phyloP scores from a whole-genome alignment of 2,113 vertebrate genomes.

The Hypanus sabinus region DNA sequence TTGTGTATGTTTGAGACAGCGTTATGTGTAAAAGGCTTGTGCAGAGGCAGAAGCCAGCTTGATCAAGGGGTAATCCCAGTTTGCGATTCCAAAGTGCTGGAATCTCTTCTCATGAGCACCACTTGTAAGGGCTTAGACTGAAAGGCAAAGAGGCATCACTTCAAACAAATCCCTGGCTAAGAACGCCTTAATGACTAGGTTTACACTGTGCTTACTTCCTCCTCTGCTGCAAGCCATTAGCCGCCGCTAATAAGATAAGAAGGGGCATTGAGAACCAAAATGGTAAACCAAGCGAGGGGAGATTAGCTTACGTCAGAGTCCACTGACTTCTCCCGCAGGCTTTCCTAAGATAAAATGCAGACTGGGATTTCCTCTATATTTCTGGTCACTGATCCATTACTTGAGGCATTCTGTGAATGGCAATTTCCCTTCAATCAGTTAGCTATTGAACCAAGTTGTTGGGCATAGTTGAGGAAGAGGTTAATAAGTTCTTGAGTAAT shows the following conservation, averaged over 20 bases:
- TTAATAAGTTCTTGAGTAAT: too few relatives aligned
- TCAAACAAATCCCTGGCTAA: background rate
- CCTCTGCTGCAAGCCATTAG: slow-evolving; percentile 12
- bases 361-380: background rate
- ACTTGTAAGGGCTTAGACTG: slow-evolving; percentile 22
- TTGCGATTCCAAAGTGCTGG: too few relatives aligned
- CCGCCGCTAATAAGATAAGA: background rate
- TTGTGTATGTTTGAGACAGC: background rate
- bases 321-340: background rate
- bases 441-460: too few relatives aligned
- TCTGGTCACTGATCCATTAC: too few relatives aligned
- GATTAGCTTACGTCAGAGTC: background rate
- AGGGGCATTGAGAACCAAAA: background rate
- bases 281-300: background rate
- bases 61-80: background rate
- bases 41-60: background rate
- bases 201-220: background rate
- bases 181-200: slow-evolving; percentile 17
- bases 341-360: background rate
- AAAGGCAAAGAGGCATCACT: background rate
- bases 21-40: background rate
- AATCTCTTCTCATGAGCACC: background rate
- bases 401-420: too few relatives aligned
- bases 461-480: too few relatives aligned
- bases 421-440: too few relatives aligned